A percentile compares a stretch with the other conserved stretches of the same genome.
Evolutionary conservation across 2,113 vertebrate genomes (phyloP).

Genomic region (Gorilla gorilla): DNA sequence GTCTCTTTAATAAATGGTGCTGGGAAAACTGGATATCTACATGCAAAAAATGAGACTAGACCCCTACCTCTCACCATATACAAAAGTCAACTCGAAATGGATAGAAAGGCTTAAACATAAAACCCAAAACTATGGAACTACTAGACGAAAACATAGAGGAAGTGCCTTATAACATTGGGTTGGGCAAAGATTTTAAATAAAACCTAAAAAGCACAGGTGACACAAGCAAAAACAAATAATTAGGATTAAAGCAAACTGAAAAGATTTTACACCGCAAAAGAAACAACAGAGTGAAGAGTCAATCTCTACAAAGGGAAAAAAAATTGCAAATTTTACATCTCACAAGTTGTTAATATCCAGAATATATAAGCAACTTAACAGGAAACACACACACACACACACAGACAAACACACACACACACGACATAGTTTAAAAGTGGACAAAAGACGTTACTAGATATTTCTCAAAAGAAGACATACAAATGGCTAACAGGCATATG

Average conservation of each 20-base stretch:
- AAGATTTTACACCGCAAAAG: neutral
- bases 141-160: neutral
- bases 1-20: no score
- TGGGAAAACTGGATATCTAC: no score
- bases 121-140: no score
- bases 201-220: neutral
- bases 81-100: no score
- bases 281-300: neutral
- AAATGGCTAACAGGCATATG: neutral
- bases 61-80: no score
- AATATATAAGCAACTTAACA: neutral
- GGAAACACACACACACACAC: no score
- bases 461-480: neutral
- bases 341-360: neutral
- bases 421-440: neutral
- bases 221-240: neutral
- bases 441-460: neutral
- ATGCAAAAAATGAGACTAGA: no score
- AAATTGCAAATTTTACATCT: neutral
- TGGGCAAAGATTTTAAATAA: neutral
- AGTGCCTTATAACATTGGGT: neutral
- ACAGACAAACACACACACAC: neutral
- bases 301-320: neutral
- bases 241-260: neutral
- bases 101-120: no score